Base-by-base conservation (phyloP, 2,113 vertebrate genomes). In the Vimba vimba region DNA sequence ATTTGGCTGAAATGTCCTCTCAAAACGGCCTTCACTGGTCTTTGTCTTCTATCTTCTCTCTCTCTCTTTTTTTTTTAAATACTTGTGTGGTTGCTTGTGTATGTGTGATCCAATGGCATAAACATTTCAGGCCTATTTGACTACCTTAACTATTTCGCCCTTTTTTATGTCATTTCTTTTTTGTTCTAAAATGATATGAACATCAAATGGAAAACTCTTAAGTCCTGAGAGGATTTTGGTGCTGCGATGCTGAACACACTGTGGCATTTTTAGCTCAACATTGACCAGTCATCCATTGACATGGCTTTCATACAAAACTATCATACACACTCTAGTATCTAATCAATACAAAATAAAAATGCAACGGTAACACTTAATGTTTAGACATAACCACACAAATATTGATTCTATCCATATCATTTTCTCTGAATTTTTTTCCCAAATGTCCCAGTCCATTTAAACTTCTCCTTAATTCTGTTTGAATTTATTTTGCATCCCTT, bases 211-310 rank as follows among this genome's bases (percentile, higher is more conserved):
- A 89, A 86, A 89, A 88, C 89, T 62, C 85, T 86, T 86, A 91
- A 89, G 87, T 92, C 93, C 94, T 94, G 94, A 94, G 94, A 94
- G 92, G 93, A 93, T 89, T 90, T 83, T 90, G 87, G 80, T 90
- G 86, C 87, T 87, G 87, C 50, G 79, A 92, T 86, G 88, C 91
- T 90, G 89, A 91, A 93, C 85, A 87, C 75, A 83, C 88, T 87
- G 90, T 91, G 90, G 88, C 52, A 82, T 68, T 91, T 89, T 84
- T 85, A 88, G 82, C 60, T 69, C 60, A 85, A 69, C 78, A 60
- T 57, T 66, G 25, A 66, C 76, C 30, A 25, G n/a, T 81, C 68
- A 33, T 86, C 85, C 60, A 82, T 81, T 88, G 85, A 88, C 74
- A 74, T 86, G 86, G 89, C 89, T 83, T 83, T 87, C 84, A 79